These are phyloP conservation scores for Sceloporus tristichus DNA, from an alignment of 2,113 vertebrate genomes.

Conservation along the genomic window DNA sequence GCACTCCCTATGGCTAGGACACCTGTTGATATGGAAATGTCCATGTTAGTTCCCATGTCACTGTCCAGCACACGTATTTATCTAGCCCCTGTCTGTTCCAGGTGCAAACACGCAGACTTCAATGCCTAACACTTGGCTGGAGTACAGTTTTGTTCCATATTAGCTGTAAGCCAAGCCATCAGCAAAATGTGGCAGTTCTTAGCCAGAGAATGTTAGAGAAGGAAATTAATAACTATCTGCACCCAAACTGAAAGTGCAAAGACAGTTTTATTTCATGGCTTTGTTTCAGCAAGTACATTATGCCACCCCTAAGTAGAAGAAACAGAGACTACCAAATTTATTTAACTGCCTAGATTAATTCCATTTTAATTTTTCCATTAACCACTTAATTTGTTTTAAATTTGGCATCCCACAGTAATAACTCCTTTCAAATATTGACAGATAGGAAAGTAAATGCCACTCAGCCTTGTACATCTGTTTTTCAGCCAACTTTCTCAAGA, in stretches of 20 bases:
- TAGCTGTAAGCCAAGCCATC: neutral
- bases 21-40: neutral
- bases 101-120: neutral
- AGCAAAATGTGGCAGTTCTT: neutral
- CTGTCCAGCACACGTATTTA: no score
- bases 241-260: slow-evolving; percentile 30
- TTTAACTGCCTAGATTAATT: slow-evolving; percentile 80
- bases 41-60: neutral
- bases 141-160: neutral
- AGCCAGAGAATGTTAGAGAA: slow-evolving; percentile 19
- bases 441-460: slow-evolving; percentile 78
- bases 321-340: slow-evolving; percentile 61
- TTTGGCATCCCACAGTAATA: slow-evolving; percentile 77
- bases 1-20: neutral
- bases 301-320: slow-evolving; percentile 67
- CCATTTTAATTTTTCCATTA: slow-evolving; percentile 84
- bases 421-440: slow-evolving; percentile 82
- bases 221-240: slow-evolving; percentile 36
- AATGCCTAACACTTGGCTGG: neutral
- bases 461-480: slow-evolving; percentile 72
- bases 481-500: slow-evolving; percentile 66
- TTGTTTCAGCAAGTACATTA: slow-evolving; percentile 66
- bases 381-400: slow-evolving; percentile 76
- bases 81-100: neutral
- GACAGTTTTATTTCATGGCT: slow-evolving; percentile 42